A percentile compares a stretch with the other conserved stretches of the same genome.
phyloP scores from a whole-genome alignment of 2,113 vertebrate species.

The Tenrec ecaudatus region DNA sequence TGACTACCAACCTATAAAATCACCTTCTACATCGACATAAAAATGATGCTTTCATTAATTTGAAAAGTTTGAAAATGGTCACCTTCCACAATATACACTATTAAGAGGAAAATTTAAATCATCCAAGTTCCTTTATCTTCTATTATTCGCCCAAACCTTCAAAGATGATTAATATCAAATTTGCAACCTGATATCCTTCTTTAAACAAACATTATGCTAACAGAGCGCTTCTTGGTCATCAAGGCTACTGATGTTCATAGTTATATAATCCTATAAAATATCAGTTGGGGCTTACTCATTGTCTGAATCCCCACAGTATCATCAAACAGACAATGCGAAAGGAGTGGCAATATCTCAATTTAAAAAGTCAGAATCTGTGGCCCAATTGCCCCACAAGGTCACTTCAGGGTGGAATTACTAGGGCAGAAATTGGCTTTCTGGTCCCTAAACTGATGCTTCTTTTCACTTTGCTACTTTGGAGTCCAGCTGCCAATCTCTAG shows the following conservation, averaged over 20 bases:
- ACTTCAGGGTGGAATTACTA: conserved; percentile 31
- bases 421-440: conserved; percentile 69
- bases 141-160: background rate
- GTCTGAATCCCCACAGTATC: background rate
- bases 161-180: conserved; percentile 48
- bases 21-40: conserved; percentile 42
- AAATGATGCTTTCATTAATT: conserved; percentile 57
- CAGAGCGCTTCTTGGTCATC: background rate
- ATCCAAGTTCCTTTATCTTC: conserved; percentile 25
- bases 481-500: conserved; percentile 59
- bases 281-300: background rate
- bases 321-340: background rate
- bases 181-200: background rate
- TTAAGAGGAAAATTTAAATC: conserved; percentile 53
- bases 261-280: conserved; percentile 47
- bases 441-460: conserved; percentile 65
- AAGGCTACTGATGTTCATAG: conserved; percentile 17
- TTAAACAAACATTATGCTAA: conserved; percentile 2
- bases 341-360: conserved; percentile 32
- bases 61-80: conserved; percentile 36
- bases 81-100: conserved; percentile 51
- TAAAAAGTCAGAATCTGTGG: conserved; percentile 57
- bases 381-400: background rate
- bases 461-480: conserved; percentile 57
- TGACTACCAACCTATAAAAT: conserved; percentile 47